A percentile compares a stretch with the other conserved stretches of the same genome.
Conservation (phyloP, 2,888 invertebrate species). For the Sphinx pinastri region DNA sequence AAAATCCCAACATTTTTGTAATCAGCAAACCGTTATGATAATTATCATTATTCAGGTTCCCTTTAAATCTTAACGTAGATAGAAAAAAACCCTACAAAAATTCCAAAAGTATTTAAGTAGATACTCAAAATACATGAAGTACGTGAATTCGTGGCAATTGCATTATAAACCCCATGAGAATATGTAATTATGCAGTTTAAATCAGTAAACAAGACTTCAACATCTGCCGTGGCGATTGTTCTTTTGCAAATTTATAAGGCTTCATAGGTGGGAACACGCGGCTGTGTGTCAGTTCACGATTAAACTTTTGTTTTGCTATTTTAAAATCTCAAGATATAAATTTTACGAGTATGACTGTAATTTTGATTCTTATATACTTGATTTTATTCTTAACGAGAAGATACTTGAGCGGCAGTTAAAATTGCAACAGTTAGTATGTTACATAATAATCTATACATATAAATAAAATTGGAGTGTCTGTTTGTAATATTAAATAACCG, state of each 20-base stretch:
- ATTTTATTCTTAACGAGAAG: not conserved
- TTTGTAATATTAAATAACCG: too few species aligned
- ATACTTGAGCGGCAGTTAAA: too few species aligned
- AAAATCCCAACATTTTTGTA: not conserved
- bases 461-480: too few species aligned
- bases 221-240: slow-evolving; percentile 37
- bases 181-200: slow-evolving; percentile 49
- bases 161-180: slow-evolving; percentile 26
- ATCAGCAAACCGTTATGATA: not conserved
- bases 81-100: not conserved
- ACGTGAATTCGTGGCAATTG: slow-evolving; percentile 12
- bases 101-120: not conserved
- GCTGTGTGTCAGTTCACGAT: slow-evolving; percentile 37
- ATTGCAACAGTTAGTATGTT: too few species aligned
- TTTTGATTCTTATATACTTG: not conserved
- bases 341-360: slow-evolving; percentile 24
- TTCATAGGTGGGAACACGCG: slow-evolving; percentile 47
- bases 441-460: too few species aligned
- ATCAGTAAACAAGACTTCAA: slow-evolving; percentile 45
- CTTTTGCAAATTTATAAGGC: slow-evolving; percentile 58
- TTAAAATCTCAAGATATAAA: slow-evolving; percentile 30
- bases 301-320: slow-evolving; percentile 33
- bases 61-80: too few species aligned
- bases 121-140: not conserved
- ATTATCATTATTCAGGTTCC: not conserved